These are phyloP conservation scores for Taenaris catops DNA, from an alignment of 2,888 invertebrate species.

Conservation along the genomic window DNA sequence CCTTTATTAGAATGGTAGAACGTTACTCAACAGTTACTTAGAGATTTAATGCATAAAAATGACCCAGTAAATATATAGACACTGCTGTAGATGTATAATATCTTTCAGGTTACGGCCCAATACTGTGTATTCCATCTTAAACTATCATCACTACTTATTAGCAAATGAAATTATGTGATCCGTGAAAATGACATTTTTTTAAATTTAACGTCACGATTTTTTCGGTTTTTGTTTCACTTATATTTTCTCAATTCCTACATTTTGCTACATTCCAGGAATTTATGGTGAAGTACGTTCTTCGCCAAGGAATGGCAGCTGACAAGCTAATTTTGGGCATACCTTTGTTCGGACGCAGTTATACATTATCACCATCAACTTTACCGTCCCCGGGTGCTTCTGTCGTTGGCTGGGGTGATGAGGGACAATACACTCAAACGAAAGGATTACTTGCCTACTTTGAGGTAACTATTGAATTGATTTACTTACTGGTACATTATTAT, in stretches of 20 bases:
- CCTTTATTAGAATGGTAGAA: too few species aligned
- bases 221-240: not conserved
- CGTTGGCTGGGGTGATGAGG: constrained; percentile 82
- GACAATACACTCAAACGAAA: constrained; percentile 83
- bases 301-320: constrained; percentile 81
- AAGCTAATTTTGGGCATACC: constrained; percentile 87
- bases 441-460: constrained; percentile 88
- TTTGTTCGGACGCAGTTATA: constrained; percentile 86
- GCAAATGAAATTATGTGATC: too few species aligned
- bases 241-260: not conserved
- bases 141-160: too few species aligned
- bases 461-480: constrained; percentile 46
- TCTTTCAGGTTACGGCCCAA: too few species aligned
- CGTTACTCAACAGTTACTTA: too few species aligned
- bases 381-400: constrained; percentile 80
- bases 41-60: too few species aligned
- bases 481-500: too few species aligned
- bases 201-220: not conserved
- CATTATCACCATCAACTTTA: constrained; percentile 74
- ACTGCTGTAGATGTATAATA: too few species aligned
- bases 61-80: too few species aligned
- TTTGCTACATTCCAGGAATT: constrained; percentile 72
- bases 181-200: too few species aligned
- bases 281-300: constrained; percentile 83
- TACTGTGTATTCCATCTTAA: too few species aligned